phyloP scores from a whole-genome alignment of 2,888 invertebrate genomes.

The Dryobotodes eremita region DNA sequence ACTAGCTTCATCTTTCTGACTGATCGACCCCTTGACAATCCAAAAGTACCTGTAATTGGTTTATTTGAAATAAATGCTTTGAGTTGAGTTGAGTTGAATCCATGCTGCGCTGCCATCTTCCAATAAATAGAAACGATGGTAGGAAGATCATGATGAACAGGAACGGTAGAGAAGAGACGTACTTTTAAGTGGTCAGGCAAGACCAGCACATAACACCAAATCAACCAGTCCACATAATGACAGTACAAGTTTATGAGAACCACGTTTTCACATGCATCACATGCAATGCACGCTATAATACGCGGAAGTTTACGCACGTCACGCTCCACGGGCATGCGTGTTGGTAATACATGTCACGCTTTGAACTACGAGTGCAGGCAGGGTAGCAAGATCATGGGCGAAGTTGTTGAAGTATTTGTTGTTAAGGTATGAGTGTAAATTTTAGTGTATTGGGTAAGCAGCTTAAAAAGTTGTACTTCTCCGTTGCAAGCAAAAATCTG shows the following conservation, averaged over 20 bases:
- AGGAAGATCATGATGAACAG: too few species aligned
- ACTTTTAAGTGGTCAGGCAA: neutral
- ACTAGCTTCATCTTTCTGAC: too few species aligned
- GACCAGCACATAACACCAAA: neutral
- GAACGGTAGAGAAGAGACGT: too few species aligned
- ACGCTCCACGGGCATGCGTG: conserved; percentile 63
- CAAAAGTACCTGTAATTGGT: too few species aligned
- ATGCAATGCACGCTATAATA: conserved; percentile 62
- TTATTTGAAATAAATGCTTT: too few species aligned
- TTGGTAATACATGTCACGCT: conserved; percentile 41
- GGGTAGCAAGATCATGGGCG: conserved; percentile 45
- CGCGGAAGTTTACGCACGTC: conserved; percentile 71
- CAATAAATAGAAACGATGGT: too few species aligned
- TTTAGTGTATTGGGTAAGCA: neutral
- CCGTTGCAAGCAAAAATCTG: neutral
- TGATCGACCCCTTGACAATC: too few species aligned
- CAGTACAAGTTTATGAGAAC: conserved; percentile 26
- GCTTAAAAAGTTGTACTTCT: too few species aligned
- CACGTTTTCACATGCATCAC: conserved; percentile 21
- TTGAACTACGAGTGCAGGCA: neutral
- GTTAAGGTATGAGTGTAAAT: neutral
- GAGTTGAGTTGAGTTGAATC: too few species aligned
- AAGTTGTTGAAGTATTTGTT: neutral
- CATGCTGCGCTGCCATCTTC: too few species aligned
- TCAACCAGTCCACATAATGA: neutral